Conservation (phyloP, 2,113 vertebrate species). For the Aythya baeri region DNA sequence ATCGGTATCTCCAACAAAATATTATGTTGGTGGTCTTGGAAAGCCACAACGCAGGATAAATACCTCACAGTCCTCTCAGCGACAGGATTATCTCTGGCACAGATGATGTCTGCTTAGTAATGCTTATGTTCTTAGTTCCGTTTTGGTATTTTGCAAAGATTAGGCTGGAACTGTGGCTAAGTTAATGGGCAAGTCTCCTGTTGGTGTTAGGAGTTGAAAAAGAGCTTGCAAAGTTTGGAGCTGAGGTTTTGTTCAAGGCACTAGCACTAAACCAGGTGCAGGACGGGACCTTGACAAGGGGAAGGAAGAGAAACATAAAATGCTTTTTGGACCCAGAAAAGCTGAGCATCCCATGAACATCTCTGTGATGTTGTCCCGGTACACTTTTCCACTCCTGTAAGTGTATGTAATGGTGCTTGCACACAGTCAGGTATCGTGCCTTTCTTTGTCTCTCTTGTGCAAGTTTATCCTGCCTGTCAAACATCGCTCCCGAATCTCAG, state of each 20-base stretch:
- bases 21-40: conserved; percentile 21
- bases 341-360: not conserved
- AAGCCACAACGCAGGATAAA: not conserved
- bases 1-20: conserved; percentile 6
- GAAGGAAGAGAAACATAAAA: not conserved
- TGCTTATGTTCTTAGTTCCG: not conserved
- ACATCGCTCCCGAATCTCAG: not conserved
- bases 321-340: not conserved
- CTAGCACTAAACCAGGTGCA: not conserved
- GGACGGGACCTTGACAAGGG: not conserved
- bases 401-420: not conserved
- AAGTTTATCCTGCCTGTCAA: not conserved
- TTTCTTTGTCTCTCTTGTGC: not conserved
- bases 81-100: conserved; percentile 25
- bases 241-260: not conserved
- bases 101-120: conserved; percentile 1
- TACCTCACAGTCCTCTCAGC: not conserved
- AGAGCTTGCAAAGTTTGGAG: not conserved
- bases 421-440: not conserved
- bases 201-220: not conserved
- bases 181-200: not conserved
- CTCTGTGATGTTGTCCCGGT: not conserved
- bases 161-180: not conserved
- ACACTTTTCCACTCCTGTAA: not conserved
- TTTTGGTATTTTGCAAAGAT: conserved; percentile 37